phyloP scores from a whole-genome alignment of 2,113 vertebrate species.

The Brachionichthys hirsutus region DNA sequence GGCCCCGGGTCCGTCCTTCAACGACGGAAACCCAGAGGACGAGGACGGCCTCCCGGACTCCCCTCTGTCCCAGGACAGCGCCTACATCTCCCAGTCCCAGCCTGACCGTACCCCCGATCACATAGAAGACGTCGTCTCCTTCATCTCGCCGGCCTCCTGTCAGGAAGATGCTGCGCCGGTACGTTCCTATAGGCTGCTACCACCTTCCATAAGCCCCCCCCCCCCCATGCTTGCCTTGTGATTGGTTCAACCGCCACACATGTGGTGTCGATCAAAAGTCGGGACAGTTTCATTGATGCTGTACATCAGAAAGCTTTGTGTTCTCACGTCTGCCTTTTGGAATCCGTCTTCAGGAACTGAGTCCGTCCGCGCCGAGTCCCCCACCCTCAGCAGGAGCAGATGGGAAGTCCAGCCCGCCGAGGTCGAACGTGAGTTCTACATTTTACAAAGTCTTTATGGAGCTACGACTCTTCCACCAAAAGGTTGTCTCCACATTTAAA shows the following conservation, averaged over 20 bases:
- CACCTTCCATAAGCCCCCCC: background rate
- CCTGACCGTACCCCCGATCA: constrained; percentile 10
- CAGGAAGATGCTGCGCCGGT: constrained; percentile 36
- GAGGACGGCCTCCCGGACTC: constrained; percentile 39
- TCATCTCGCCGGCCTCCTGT: background rate
- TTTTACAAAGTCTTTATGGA: too few relatives aligned
- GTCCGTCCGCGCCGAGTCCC: constrained; percentile 16
- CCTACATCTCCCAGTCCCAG: constrained; percentile 75
- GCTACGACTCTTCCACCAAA: too few relatives aligned
- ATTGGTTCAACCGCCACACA: background rate
- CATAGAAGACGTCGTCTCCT: constrained; percentile 23
- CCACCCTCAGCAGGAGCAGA: constrained; percentile 18
- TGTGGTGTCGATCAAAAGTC: too few relatives aligned
- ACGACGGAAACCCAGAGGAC: constrained; percentile 11
- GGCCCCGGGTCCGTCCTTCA: background rate
- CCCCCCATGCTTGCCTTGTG: background rate
- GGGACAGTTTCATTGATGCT: background rate
- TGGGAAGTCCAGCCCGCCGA: constrained; percentile 8
- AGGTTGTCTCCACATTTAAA: too few relatives aligned
- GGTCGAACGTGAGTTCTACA: constrained; percentile 59
- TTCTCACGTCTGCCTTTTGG: background rate
- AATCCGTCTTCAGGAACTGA: constrained; percentile 41
- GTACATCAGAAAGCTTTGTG: background rate
- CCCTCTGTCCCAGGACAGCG: constrained; percentile 65
- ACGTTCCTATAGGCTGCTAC: constrained; percentile 19